Conservation (phyloP, 1,140 invertebrate species). For the Coptotermes formosanus region DNA sequence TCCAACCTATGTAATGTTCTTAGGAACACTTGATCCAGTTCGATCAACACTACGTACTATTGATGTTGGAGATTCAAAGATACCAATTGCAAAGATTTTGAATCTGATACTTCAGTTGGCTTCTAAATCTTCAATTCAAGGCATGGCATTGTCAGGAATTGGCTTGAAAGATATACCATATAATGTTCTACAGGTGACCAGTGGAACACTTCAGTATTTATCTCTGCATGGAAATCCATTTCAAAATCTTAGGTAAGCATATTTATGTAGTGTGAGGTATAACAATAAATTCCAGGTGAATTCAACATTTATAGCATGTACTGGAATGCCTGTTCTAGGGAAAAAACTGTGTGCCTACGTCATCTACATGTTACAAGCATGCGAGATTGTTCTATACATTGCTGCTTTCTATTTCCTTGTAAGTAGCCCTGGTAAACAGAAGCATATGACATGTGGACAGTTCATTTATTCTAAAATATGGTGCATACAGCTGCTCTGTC, state of each 20-base stretch:
- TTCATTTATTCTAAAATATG: no score
- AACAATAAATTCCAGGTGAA: no score
- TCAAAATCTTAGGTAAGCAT: conserved; percentile 30
- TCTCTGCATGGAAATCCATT: conserved; percentile 30
- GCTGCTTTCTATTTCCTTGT: no score
- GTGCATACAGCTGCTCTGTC: no score
- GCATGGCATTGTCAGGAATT: background rate
- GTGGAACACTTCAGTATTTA: conserved; percentile 20
- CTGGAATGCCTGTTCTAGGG: no score
- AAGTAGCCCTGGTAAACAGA: no score
- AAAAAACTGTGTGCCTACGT: no score
- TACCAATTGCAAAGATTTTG: conserved; percentile 27
- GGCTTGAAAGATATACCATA: background rate
- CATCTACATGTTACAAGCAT: no score
- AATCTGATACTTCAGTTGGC: background rate
- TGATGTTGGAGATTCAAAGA: conserved; percentile 29
- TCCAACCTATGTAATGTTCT: background rate
- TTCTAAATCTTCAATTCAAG: background rate
- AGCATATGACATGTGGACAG: no score
- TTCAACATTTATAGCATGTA: no score
- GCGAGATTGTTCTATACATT: no score
- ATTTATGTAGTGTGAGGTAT: no score
- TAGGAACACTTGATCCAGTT: background rate
- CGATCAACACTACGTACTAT: background rate
- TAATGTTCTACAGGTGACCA: background rate